phyloP scores from a whole-genome alignment of 1,140 invertebrate genomes.

The Teleogryllus occipitalis region DNA sequence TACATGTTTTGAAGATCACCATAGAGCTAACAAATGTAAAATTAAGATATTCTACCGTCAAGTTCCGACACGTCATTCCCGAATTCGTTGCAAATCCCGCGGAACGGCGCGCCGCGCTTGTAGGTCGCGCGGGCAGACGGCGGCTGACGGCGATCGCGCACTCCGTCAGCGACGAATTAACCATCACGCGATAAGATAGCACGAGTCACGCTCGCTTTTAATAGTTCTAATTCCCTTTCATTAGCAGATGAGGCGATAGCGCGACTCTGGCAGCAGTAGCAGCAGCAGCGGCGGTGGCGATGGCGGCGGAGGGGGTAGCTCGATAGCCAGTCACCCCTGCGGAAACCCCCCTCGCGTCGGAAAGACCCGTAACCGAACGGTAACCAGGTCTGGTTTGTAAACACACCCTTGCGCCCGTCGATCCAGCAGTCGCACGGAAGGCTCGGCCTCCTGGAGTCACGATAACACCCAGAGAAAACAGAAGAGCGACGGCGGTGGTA shows the following conservation, averaged over 20 bases:
- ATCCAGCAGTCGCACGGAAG: too few relatives aligned
- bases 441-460: too few relatives aligned
- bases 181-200: neutral
- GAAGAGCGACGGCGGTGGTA: too few relatives aligned
- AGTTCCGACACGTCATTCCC: neutral
- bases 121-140: neutral
- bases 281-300: too few relatives aligned
- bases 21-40: too few relatives aligned
- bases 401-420: neutral
- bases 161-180: neutral
- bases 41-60: too few relatives aligned
- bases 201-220: neutral
- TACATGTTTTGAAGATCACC: too few relatives aligned
- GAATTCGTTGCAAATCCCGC: neutral
- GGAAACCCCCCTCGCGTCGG: too few relatives aligned
- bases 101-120: neutral
- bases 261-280: neutral
- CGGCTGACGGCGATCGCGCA: neutral
- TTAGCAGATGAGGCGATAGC: neutral
- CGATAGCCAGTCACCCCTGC: neutral
- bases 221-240: slow-evolving; percentile 5
- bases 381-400: neutral
- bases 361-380: neutral
- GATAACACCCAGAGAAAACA: too few relatives aligned
- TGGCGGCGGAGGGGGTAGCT: neutral